Conservation (phyloP, 2,888 invertebrate genomes). For the Panzeria rudis region DNA sequence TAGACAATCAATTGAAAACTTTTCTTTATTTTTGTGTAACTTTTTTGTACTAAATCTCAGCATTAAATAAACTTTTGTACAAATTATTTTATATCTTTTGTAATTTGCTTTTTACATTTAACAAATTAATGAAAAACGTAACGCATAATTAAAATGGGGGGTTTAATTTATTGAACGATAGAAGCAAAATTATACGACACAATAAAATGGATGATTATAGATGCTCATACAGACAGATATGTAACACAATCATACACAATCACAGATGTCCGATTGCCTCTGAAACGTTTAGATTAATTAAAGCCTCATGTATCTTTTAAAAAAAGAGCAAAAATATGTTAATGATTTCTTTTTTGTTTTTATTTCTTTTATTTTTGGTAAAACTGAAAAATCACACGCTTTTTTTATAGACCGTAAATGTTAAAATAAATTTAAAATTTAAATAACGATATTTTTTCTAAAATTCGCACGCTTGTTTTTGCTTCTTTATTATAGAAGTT, state of each 20-base stretch:
- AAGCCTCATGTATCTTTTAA: not conserved
- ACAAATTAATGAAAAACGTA: conserved; percentile 54
- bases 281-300: conserved; percentile 17
- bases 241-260: not conserved
- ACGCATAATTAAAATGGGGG: conserved; percentile 60
- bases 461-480: conserved; percentile 29
- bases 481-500: not conserved
- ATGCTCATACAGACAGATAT: not conserved
- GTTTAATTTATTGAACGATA: conserved; percentile 43
- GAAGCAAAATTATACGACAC: not conserved
- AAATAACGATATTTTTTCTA: not conserved
- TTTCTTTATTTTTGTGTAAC: not conserved
- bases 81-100: conserved; percentile 5
- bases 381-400: conserved; percentile 55
- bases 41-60: not conserved
- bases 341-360: not conserved
- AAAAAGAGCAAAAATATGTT: not conserved
- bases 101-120: conserved; percentile 25
- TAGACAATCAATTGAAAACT: conserved; percentile 60
- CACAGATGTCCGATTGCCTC: not conserved
- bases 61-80: conserved; percentile 4
- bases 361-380: conserved; percentile 18
- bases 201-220: conserved; percentile 13
- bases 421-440: not conserved
- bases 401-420: not conserved